phyloP scores from a whole-genome alignment of 1,140 invertebrate species.

The Idris sp. region DNA sequence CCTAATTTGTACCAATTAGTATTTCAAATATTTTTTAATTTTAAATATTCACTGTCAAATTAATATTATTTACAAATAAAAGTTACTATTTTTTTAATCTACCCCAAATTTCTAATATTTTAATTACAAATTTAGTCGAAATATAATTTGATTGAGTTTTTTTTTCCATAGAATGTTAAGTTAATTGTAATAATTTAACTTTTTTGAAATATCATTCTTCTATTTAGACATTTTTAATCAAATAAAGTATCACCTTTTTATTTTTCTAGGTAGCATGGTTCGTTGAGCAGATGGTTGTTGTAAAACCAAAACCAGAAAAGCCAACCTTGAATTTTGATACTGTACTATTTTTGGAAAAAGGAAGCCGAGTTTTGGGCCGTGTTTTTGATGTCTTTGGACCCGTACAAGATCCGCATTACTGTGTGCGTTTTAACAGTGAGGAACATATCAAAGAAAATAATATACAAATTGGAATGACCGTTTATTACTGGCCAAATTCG shows the following conservation, averaged over 20 bases:
- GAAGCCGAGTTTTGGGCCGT: slow-evolving; percentile 84
- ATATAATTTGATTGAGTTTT: too few species aligned
- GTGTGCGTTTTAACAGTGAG: slow-evolving; percentile 88
- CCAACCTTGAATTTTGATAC: slow-evolving; percentile 91
- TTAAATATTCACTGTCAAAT: too few species aligned
- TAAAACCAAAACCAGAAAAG: slow-evolving; percentile 76
- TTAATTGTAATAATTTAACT: slow-evolving; percentile 1
- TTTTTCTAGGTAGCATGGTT: slow-evolving; percentile 71
- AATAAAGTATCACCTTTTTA: too few species aligned
- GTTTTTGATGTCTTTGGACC: slow-evolving; percentile 95
- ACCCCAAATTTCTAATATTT: too few species aligned
- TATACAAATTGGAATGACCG: slow-evolving; percentile 82
- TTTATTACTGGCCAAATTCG: slow-evolving; percentile 88
- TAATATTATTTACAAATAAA: too few species aligned
- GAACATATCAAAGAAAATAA: slow-evolving; percentile 84
- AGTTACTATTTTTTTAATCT: too few species aligned
- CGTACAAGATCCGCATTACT: slow-evolving; percentile 88
- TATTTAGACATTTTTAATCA: too few species aligned
- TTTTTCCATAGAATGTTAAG: too few species aligned
- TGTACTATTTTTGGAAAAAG: slow-evolving; percentile 88
- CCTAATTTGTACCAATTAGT: too few species aligned
- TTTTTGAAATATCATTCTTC: too few species aligned
- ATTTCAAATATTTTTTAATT: too few species aligned
- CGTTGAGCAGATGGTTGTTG: slow-evolving; percentile 73
- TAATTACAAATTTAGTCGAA: too few species aligned